Evolutionary conservation across 1,140 invertebrate genomes (phyloP).

Genomic region (Drosophila tani): DNA sequence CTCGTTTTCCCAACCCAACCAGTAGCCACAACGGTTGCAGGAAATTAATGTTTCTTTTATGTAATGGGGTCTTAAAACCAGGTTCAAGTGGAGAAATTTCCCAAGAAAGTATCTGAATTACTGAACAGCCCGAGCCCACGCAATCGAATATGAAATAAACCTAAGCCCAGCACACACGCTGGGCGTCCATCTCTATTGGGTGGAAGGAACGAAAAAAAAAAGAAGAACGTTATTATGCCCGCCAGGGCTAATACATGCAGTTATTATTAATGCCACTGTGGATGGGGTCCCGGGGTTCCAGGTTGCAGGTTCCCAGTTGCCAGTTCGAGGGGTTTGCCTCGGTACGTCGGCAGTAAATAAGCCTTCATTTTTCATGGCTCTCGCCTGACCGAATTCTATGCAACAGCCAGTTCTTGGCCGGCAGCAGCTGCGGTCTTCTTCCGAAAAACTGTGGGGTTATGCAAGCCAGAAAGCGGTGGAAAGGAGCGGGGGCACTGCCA

Average conservation of each 20-base stretch:
- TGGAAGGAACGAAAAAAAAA: not conserved
- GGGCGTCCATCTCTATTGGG: constrained; percentile 44
- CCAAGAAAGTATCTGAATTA: constrained; percentile 13
- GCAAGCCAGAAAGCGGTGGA: constrained; percentile 42
- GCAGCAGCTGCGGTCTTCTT: constrained; percentile 51
- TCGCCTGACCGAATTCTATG: constrained; percentile 78
- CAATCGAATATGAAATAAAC: constrained; percentile 15
- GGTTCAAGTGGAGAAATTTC: constrained; percentile 17
- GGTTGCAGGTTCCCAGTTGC: constrained; percentile 6
- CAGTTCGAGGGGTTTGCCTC: constrained; percentile 2
- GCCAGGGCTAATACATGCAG: constrained; percentile 66
- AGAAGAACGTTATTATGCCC: constrained; percentile 42
- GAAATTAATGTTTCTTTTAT: constrained; percentile 37
- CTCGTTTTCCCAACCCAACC: constrained; percentile 15
- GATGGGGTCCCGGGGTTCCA: constrained; percentile 43
- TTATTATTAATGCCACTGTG: constrained; percentile 73
- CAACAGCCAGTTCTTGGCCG: constrained; percentile 54
- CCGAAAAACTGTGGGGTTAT: constrained; percentile 42
- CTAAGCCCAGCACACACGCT: constrained; percentile 6
- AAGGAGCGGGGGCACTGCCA: constrained; percentile 34
- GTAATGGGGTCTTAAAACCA: constrained; percentile 30
- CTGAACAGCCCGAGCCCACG: constrained; percentile 19
- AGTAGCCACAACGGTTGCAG: not conserved
- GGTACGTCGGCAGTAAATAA: constrained; percentile 80
- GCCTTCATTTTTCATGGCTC: constrained; percentile 80